Evolutionary conservation across 2,888 invertebrate species (phyloP).

Genomic region (Acheta domesticus): DNA sequence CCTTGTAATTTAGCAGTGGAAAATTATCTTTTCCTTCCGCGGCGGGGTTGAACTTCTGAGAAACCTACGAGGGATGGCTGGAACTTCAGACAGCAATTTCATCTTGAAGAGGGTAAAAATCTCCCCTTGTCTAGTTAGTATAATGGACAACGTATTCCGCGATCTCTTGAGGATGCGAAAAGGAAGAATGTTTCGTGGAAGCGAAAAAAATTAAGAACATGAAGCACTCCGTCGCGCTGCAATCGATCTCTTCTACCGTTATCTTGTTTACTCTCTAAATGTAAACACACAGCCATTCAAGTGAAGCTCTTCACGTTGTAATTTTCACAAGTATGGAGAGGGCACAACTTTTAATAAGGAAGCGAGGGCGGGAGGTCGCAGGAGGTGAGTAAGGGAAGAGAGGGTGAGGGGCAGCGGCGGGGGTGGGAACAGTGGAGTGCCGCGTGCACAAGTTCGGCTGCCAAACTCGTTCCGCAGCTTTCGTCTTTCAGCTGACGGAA

Average conservation of each 20-base stretch:
- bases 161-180: too few species aligned
- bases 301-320: background rate
- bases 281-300: background rate
- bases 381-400: background rate
- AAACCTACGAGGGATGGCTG: too few species aligned
- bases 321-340: background rate
- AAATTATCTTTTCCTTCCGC: too few species aligned
- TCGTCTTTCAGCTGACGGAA: background rate
- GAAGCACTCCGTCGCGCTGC: too few species aligned
- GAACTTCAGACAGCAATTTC: too few species aligned
- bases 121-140: too few species aligned
- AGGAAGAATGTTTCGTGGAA: too few species aligned
- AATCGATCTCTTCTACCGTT: background rate
- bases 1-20: too few species aligned
- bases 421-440: background rate
- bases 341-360: background rate
- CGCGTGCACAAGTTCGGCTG: background rate
- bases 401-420: background rate
- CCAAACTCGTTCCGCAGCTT: background rate
- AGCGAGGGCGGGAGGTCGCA: background rate
- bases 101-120: too few species aligned
- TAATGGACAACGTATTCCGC: too few species aligned
- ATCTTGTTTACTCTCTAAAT: slow-evolving; percentile 6
- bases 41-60: too few species aligned
- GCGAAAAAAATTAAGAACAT: too few species aligned